phyloP scores from a whole-genome alignment of 2,113 vertebrate genomes.

The Clarias macrocephalus region DNA sequence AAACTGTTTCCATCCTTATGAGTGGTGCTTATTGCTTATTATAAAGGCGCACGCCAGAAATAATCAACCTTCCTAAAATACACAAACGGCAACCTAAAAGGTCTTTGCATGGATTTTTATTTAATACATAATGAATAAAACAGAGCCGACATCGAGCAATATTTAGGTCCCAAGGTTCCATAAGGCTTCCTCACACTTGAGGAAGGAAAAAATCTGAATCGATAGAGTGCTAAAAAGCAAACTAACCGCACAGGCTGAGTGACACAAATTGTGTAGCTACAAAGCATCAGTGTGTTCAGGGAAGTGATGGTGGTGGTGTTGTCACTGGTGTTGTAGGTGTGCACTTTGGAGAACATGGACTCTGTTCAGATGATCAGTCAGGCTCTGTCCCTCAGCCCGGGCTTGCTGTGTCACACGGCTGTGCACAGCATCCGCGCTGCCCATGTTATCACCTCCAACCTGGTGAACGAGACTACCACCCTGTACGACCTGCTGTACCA shows the following conservation, averaged over 20 bases:
- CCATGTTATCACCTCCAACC: constrained; percentile 47
- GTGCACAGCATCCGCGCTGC: constrained; percentile 58
- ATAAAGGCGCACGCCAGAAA: too few species aligned
- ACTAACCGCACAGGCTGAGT: not conserved
- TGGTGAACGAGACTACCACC: constrained; percentile 45
- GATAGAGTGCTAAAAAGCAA: not conserved
- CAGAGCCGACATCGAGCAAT: too few species aligned
- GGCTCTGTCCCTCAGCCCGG: constrained; percentile 56
- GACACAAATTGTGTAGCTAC: not conserved
- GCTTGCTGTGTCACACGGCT: constrained; percentile 61
- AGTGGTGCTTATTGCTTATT: too few species aligned
- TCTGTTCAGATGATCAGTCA: constrained; percentile 49
- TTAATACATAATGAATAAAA: not conserved
- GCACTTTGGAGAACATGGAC: constrained; percentile 60
- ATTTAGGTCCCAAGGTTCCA: not conserved
- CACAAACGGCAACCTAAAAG: not conserved
- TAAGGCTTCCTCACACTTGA: not conserved
- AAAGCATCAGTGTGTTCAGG: not conserved
- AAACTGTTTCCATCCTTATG: too few species aligned
- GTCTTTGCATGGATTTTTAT: not conserved
- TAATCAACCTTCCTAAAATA: too few species aligned
- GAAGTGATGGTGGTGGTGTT: not conserved
- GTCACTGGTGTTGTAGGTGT: constrained; percentile 62
- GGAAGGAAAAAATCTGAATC: not conserved
- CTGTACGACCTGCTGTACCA: constrained; percentile 61